These are phyloP conservation scores for Delphinapterus leucas DNA, from an alignment of 2,113 vertebrate genomes.

Conservation along the genomic window DNA sequence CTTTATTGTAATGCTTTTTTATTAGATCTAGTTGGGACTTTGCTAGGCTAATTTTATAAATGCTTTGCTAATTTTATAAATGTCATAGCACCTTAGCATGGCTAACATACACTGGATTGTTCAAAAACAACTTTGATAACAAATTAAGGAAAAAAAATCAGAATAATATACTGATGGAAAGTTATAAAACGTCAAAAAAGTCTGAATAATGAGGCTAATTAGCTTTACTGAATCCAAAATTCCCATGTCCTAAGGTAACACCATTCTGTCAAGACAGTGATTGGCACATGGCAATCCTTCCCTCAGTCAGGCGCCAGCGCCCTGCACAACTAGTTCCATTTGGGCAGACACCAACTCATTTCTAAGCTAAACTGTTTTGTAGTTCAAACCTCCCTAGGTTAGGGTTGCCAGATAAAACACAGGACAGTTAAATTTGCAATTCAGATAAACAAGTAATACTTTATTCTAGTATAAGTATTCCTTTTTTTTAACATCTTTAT, in stretches of 20 bases:
- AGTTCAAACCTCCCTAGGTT: background rate
- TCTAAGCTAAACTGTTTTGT: background rate
- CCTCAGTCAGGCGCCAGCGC: background rate
- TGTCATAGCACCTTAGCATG: background rate
- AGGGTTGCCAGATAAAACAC: background rate
- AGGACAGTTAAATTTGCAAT: background rate
- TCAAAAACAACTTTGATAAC: background rate
- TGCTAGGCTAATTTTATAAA: background rate
- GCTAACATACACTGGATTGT: background rate
- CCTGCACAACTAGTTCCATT: background rate
- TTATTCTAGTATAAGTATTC: background rate
- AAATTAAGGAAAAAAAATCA: background rate
- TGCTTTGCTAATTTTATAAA: background rate
- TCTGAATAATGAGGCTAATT: background rate
- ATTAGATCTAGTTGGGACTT: background rate
- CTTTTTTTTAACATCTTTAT: no score
- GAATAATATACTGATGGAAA: background rate
- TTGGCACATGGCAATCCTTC: background rate
- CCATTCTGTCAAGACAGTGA: background rate
- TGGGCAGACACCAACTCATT: background rate
- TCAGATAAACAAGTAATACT: background rate
- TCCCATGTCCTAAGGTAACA: background rate
- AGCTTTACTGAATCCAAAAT: background rate
- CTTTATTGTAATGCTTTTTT: background rate
- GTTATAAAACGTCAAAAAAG: background rate